Evolutionary conservation across 2,888 invertebrate species (phyloP).

Genomic region (Drosophila hamatofila): DNA sequence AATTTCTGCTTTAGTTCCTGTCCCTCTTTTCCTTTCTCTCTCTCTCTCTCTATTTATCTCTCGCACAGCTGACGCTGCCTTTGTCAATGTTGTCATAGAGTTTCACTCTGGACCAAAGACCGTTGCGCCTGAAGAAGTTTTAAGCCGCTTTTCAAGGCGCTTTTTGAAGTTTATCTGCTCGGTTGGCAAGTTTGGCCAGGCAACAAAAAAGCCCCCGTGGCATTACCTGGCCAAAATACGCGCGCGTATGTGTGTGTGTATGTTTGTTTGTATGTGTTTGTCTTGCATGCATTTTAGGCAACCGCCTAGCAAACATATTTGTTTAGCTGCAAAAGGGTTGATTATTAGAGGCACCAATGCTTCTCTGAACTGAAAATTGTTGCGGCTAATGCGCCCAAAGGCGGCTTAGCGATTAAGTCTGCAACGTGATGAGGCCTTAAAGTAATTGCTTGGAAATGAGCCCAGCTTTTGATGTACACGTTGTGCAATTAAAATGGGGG

Average conservation of each 20-base stretch:
- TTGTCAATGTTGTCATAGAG: slow-evolving; percentile 67
- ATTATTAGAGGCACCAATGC: slow-evolving; percentile 53
- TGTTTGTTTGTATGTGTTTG: slow-evolving; percentile 1
- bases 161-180: slow-evolving; percentile 70
- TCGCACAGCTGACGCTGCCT: slow-evolving; percentile 25
- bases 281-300: slow-evolving; percentile 45
- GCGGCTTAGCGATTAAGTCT: slow-evolving; percentile 61
- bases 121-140: slow-evolving; percentile 54
- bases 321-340: slow-evolving; percentile 65
- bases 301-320: slow-evolving; percentile 50
- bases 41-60: not conserved
- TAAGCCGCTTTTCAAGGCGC: slow-evolving; percentile 71
- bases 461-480: slow-evolving; percentile 55
- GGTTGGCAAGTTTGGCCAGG: slow-evolving; percentile 33
- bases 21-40: not conserved
- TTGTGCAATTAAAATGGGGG: slow-evolving; percentile 48
- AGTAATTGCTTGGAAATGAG: slow-evolving; percentile 66
- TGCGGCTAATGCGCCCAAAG: slow-evolving; percentile 66
- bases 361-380: slow-evolving; percentile 34
- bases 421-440: slow-evolving; percentile 49
- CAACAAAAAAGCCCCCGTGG: slow-evolving; percentile 10
- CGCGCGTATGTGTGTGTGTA: not conserved
- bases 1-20: slow-evolving; percentile 51
- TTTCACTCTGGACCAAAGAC: slow-evolving; percentile 29
- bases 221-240: slow-evolving; percentile 41